Base-by-base conservation (phyloP, 2,113 vertebrate species). In the Lampris incognitus region DNA sequence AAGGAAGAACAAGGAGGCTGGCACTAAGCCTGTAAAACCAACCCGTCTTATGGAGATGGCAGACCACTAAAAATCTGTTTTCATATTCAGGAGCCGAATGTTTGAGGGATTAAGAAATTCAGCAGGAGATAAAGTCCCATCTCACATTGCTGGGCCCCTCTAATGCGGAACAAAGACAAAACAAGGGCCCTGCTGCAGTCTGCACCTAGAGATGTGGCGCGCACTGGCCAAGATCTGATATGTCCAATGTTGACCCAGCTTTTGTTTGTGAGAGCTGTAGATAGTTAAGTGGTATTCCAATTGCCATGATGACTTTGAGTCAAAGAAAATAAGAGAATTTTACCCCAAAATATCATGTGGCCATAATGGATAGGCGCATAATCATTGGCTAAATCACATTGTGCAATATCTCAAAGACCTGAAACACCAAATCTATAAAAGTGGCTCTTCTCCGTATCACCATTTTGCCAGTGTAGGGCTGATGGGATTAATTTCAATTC, bases 121-220 rank as follows among this genome's bases (percentile, higher is more conserved):
- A 60, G 69, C 49, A 0, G 64, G 56, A 82, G 88, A 88, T 88
- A 88, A 90, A 83, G 58, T 59, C 38, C 64, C 64, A 24, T n/a
- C 83, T 79, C 69, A 6, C 49, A 59, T 63, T 7, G 49, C 81
- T 77, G 74, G 72, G 76, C 79, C 76, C 24, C 84, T 83, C 63
- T 85, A 88, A 88, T 83, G 88, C 80, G 0, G 38, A 77, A 57
- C 80, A 79, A 52, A 90, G 88, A 85, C 86, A 66, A 85, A 90
- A 90, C 88, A 90, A 71, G 48, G 58, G 74, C 9, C 55, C 5
- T 2, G 55, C 66, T 66, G 58, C 36, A 69, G 76, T 58, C 79
- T 69, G 2, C 44, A 76, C 80, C 24, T 24, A 24, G 24, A 24
- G 24, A 24, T 24, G 24, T 24, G 24, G 56, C 37, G 2, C 74